Percentiles rank a stretch among this genome's conserved stretches.
Evolutionary conservation across 2,888 invertebrate species (phyloP).

Genomic region (Tanypteryx hageni): DNA sequence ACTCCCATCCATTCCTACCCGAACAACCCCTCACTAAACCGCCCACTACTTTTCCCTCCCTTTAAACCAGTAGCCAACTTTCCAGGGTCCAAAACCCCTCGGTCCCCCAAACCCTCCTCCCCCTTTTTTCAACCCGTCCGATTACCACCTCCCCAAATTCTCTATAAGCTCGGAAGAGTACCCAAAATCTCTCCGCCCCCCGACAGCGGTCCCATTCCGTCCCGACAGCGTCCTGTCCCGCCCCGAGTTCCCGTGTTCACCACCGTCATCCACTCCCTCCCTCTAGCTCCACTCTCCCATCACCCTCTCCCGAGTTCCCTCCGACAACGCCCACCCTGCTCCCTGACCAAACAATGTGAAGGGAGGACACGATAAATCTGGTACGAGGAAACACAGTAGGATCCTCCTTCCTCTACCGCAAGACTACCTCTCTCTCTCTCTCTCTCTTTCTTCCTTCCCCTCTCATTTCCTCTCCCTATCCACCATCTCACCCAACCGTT

Average conservation of each 20-base stretch:
- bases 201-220: slow-evolving; percentile 53
- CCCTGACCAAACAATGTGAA: slow-evolving; percentile 63
- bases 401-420: slow-evolving; percentile 19
- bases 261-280: slow-evolving; percentile 34
- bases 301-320: not conserved
- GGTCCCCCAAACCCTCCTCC: slow-evolving; percentile 27
- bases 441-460: not conserved
- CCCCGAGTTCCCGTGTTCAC: slow-evolving; percentile 29
- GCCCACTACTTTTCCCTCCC: slow-evolving; percentile 44
- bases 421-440: not conserved
- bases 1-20: slow-evolving; percentile 54
- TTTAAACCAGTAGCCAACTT: slow-evolving; percentile 62
- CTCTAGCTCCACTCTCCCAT: not conserved
- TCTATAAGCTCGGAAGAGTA: slow-evolving; percentile 54
- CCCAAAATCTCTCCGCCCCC: slow-evolving; percentile 56
- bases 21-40: slow-evolving; percentile 46
- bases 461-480: not conserved
- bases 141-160: slow-evolving; percentile 51
- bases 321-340: not conserved
- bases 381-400: slow-evolving; percentile 52
- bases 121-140: slow-evolving; percentile 43
- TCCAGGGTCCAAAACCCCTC: slow-evolving; percentile 56
- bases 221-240: slow-evolving; percentile 47
- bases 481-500: not conserved
- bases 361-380: slow-evolving; percentile 63